phyloP scores from a whole-genome alignment of 37 sponge, comb jelly and placozoan genomes.

The Mnemiopsis leidyi region DNA sequence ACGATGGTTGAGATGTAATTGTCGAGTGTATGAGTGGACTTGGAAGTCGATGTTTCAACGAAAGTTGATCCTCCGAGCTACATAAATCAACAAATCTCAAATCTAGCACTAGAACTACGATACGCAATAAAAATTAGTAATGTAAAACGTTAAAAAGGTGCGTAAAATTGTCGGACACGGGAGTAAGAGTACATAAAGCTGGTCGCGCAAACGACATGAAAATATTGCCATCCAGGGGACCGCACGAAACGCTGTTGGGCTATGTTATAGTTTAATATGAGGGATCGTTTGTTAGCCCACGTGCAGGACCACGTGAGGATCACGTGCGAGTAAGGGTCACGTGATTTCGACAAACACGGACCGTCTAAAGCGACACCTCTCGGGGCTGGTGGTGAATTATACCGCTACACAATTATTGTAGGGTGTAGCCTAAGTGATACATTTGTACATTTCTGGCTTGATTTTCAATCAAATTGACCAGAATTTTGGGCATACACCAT shows the following conservation, averaged over 20 bases:
- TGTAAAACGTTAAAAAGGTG: not conserved
- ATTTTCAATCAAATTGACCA: not conserved
- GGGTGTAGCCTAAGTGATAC: not conserved
- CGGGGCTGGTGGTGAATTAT: not conserved
- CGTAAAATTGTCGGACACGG: not conserved
- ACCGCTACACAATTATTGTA: not conserved
- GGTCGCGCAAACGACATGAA: constrained; percentile 18
- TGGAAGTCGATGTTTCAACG: not conserved
- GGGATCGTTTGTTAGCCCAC: not conserved
- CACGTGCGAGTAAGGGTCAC: not conserved
- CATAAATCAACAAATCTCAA: not conserved
- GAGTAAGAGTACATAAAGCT: not conserved
- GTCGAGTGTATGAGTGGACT: not conserved
- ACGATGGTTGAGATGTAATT: not conserved
- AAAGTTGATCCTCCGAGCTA: not conserved
- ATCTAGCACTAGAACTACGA: not conserved
- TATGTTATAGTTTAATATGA: constrained; percentile 17
- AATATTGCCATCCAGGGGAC: constrained; percentile 31
- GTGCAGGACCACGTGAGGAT: not conserved
- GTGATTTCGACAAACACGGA: not conserved
- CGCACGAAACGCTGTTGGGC: not conserved
- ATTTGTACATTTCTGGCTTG: not conserved
- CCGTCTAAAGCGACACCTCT: constrained; percentile 41
- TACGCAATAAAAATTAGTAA: not conserved
- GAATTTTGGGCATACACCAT: too few species aligned